Base-by-base conservation (phyloP, 2,888 invertebrate species). In the Cremastobaeus sp. region DNA sequence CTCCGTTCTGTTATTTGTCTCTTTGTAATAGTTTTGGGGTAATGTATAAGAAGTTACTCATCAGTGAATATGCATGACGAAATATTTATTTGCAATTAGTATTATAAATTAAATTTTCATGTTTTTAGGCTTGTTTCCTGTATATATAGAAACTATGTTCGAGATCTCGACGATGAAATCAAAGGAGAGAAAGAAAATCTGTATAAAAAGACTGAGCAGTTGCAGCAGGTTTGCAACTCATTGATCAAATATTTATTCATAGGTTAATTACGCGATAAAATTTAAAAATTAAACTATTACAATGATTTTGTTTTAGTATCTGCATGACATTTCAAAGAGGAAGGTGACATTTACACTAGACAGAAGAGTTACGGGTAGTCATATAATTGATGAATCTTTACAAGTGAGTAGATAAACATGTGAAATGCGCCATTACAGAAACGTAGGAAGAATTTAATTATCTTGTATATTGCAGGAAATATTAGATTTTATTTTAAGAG, bases 331-430 rank as follows among this genome's bases (percentile, higher is more conserved):
- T 62, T 86, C 86, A 39, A 83, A 81, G 64, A 80, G 81, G 69
- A 87, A 84, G 76, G 80, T 83, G 78, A 84, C 79, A 60, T 86
- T 85, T 70, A 90, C 89, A 80, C 84, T 88, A 60, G 91, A 91
- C 81, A 88, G 83, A 77, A 88, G 95, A 82, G 93, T 96, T 75
- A 96, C 95, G 17, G 96, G 96, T 18, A 94, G 95, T 82, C 93
- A 93, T 81, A 91, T 94, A 25, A 96, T 96, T 69, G 96, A 96
- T 89, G 93, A 94, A 81, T 95, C 94, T 79, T 89, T 96, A 50
- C 95, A 95, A 88, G 90, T 87, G 81, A 79, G 82, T 81, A 68
- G 37, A 21, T 30, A 2, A 12, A 3, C 30, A 39, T 48, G 3
- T 6, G 32, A 20, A 25, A 14, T 14, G 28, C 4, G 4, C 39